Evolutionary conservation across 2,113 vertebrate species (phyloP), one percentile per base, ranked within the genome.

Genomic region (Cynoglossus semilaevis): DNA sequence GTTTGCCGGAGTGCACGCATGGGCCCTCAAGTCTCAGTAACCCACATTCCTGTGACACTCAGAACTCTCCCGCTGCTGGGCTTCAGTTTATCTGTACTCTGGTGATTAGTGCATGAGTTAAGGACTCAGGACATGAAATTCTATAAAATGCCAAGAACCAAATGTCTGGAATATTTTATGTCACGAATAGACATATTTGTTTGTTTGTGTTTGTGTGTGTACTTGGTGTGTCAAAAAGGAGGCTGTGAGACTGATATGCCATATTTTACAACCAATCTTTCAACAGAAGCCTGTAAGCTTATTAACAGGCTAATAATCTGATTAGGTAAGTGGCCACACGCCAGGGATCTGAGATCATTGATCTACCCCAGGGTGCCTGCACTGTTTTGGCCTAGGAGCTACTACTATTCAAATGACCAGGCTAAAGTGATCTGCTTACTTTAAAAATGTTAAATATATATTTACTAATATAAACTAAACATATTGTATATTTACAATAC

Each of bases 281-380:
- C 16, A 72, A 67, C 56, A 70, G 56, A 41, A 63, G 74, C 58
- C 63, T 67, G 46, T 51, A 70, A 81, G 75, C 75, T 58, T 64
- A 65, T 74, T 64, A 74, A 64, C 50, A 74, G 74, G 75, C 58
- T 72, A 81, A 29, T 64, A 77, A 77, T 73, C 74, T 82, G 71
- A 78, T 87, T 85, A 79, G 49, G 54, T 68, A 36, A 57, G 51
- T 66, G 71, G 50, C 53, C 57, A 29, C 40, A 35, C 74, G 62
- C 49, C 68, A 15, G 50, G 56, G 43, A 22, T 55, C 15, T 15
- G 51, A 41, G 40, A 58, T 51, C 51, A 54, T 51, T 15, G 0
- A 63, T 40, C 12, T 42, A 58, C 41, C 22, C 22, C 22, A 29
- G 22, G n/a, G n/a, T n/a, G n/a, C n/a, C n/a, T n/a, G n/a, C n/a